Conservation (phyloP, 2,113 vertebrate genomes). For the Psittacara wagleri region DNA sequence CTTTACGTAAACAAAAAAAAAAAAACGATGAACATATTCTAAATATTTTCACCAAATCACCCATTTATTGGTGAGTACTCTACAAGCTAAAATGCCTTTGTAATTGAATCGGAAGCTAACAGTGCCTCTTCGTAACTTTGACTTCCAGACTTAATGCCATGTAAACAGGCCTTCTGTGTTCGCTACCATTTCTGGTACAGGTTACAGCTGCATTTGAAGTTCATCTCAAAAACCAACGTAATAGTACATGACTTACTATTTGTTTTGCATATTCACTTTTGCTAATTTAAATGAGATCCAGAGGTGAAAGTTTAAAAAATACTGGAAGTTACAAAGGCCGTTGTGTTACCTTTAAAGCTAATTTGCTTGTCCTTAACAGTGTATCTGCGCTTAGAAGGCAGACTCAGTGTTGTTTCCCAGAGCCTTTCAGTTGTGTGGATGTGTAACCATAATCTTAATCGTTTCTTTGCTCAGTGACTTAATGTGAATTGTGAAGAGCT, state of each 20-base stretch:
- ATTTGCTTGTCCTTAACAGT: neutral
- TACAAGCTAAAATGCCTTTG: neutral
- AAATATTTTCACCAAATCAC: neutral
- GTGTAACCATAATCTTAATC: neutral
- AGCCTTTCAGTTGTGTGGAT: neutral
- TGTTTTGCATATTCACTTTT: neutral
- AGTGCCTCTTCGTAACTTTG: neutral
- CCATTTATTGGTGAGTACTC: neutral
- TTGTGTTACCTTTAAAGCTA: neutral
- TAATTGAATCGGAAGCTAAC: neutral
- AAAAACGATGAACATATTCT: neutral
- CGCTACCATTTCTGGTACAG: neutral
- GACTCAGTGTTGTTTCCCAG: neutral
- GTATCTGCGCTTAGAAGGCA: neutral
- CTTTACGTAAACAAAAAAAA: neutral
- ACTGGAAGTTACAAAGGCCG: neutral
- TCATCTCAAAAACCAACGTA: neutral
- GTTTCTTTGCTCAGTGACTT: neutral
- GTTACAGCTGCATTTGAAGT: neutral
- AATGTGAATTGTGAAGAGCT: neutral
- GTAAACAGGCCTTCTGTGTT: neutral
- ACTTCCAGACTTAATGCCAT: neutral
- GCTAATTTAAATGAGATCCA: neutral
- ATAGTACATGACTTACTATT: too few relatives aligned
- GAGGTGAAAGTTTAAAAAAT: neutral